phyloP scores from a whole-genome alignment of 1,140 invertebrate genomes.

The Drosophila sp. region DNA sequence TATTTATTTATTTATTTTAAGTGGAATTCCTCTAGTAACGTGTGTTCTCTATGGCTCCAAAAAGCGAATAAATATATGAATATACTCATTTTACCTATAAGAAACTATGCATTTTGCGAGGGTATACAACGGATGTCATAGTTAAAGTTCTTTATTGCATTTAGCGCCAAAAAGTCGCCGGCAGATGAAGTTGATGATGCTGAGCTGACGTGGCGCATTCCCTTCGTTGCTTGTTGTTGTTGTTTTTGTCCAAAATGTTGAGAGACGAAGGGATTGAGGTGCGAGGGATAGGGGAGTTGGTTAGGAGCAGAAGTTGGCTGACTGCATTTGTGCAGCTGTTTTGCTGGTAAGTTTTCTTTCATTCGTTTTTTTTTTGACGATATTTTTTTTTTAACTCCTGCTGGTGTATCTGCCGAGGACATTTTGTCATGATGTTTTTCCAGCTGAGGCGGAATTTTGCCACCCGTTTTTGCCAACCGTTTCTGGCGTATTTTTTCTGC shows the following conservation, averaged over 20 bases:
- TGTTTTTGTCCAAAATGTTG: neutral
- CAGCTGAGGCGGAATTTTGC: slow-evolving; percentile 39
- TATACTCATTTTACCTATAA: too few species aligned
- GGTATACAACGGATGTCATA: neutral
- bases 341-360: slow-evolving; percentile 43
- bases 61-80: too few species aligned
- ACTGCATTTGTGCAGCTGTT: slow-evolving; percentile 66
- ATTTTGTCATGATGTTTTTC: slow-evolving; percentile 75
- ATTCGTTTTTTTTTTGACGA: slow-evolving; percentile 20
- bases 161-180: slow-evolving; percentile 49
- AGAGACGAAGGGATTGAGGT: neutral
- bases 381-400: slow-evolving; percentile 30
- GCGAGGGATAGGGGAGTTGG: neutral
- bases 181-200: slow-evolving; percentile 49
- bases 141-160: slow-evolving; percentile 12
- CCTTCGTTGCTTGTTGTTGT: slow-evolving; percentile 31
- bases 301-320: slow-evolving; percentile 28
- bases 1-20: too few species aligned
- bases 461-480: neutral
- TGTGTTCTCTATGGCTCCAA: too few species aligned
- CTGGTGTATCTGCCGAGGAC: slow-evolving; percentile 60
- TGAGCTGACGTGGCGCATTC: slow-evolving; percentile 57
- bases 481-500: neutral
- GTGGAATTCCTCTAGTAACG: too few species aligned
- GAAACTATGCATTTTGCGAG: neutral